A percentile compares a stretch with the other conserved stretches of the same genome.
These are phyloP conservation scores for Siniperca scherzeri DNA, from an alignment of 2,797 vertebrate species.

Conservation along the genomic window DNA sequence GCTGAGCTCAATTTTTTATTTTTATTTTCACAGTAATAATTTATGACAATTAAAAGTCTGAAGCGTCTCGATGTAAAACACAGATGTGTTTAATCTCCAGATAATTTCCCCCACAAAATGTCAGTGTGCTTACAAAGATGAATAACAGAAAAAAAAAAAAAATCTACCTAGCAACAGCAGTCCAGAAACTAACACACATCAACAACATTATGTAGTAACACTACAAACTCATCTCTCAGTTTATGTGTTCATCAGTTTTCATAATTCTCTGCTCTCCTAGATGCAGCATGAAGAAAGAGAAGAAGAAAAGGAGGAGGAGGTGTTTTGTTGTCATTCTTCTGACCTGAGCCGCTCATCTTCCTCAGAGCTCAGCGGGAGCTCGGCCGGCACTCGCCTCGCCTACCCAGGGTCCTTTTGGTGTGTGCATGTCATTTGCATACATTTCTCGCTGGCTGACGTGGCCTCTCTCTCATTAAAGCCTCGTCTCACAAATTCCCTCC, in stretches of 20 bases:
- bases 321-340: constrained; percentile 92
- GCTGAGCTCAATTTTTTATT: constrained; percentile 12
- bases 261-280: constrained; percentile 87
- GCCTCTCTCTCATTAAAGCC: constrained; percentile 94
- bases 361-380: constrained; percentile 92
- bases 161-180: constrained; percentile 58
- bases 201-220: constrained; percentile 33
- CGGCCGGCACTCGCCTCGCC: constrained; percentile 81
- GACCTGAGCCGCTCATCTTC: constrained; percentile 96
- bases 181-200: constrained; percentile 34
- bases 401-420: constrained; percentile 86
- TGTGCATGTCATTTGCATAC: constrained; percentile 99
- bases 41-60: constrained; percentile 49
- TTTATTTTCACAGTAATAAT: constrained; percentile 30
- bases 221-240: constrained; percentile 24
- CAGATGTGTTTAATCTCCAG: constrained; percentile 48
- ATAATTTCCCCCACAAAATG: constrained; percentile 40
- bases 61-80: constrained; percentile 53
- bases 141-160: constrained; percentile 23
- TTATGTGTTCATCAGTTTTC: constrained; percentile 79
- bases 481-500: constrained; percentile 88
- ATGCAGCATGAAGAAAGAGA: constrained; percentile 82
- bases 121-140: constrained; percentile 31
- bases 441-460: constrained; percentile 93
- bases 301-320: constrained; percentile 65